Evolutionary conservation across 2,888 invertebrate genomes (phyloP), one percentile per base, ranked within the genome.

Genomic region (Hartigia nigra): DNA sequence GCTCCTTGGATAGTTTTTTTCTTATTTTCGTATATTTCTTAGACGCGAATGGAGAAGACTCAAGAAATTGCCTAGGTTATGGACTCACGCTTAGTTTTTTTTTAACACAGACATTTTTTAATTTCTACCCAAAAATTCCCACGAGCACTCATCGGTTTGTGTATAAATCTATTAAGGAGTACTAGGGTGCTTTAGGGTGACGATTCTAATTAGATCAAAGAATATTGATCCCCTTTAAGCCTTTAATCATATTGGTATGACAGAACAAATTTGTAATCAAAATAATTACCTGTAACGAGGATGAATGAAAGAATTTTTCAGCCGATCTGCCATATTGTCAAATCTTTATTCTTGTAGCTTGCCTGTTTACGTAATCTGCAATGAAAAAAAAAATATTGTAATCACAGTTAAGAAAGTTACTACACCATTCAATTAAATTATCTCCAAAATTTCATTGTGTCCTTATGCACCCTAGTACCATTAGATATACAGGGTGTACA

Each of bases 1-100:
- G 77, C n/a, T 31, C 77, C 31, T 37, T 36, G 31, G 36, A 70
- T 31, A 74, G 69, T 55, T 79, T 75, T 74, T 74, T 32, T 32
- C 31, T 14, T 70, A 32, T 31, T 72, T 31, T 31, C 72, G 31
- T 31, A 32, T 31, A 72, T 72, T 72, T 9, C 31, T 34, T 14
- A 72, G n/a, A 32, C 72, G 31, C 14, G 34, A 12, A 31, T 12
- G 12, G 9, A 14, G 31, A 12, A 5, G 72, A 72, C 31, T 34
- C 72, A 12, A 31, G 4, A 31, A 9, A 72, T 72, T 72, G 72
- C n/a, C 72, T 32, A 72, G 72, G 72, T 72, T 72, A 72, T 72
- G 72, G 72, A 12, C 72, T 5, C 31, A n/a, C 5, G 23, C 55
- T 55, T 2, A 0, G 2, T 55, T 55, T 55, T 55, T 23, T 55